A percentile compares a stretch with the other conserved stretches of the same genome.
Evolutionary conservation across 2,797 vertebrate species (phyloP).

Genomic region (Premnoplex brunnescens): DNA sequence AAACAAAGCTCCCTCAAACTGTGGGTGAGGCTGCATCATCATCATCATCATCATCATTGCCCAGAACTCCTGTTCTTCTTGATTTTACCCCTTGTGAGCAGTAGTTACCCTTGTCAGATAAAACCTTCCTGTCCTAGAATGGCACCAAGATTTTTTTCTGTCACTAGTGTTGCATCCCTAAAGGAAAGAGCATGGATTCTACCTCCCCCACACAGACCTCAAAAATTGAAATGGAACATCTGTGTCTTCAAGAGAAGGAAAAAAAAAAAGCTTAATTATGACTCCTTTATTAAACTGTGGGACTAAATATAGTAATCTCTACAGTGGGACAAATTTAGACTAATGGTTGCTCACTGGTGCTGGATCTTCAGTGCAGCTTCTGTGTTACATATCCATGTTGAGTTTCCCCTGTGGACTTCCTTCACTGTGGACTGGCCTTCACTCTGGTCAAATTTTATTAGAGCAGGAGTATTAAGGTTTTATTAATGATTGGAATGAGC

Average conservation of each 20-base stretch:
- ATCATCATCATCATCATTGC: neutral
- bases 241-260: neutral
- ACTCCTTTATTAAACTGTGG: neutral
- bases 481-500: neutral
- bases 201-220: neutral
- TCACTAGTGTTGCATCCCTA: neutral
- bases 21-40: neutral
- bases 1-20: neutral
- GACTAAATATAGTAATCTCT: neutral
- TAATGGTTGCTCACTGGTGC: neutral
- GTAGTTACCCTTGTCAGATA: neutral
- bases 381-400: neutral
- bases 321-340: neutral
- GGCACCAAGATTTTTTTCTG: neutral
- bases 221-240: neutral
- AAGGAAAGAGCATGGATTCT: neutral
- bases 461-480: neutral
- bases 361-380: neutral
- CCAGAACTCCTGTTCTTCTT: neutral
- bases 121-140: neutral
- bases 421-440: neutral
- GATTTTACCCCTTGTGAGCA: neutral
- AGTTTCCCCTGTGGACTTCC: neutral
- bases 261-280: neutral
- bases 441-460: neutral